A percentile compares a stretch with the other conserved stretches of the same genome.
These are phyloP conservation scores for Brachionus angularis DNA, from an alignment of 1,140 invertebrate genomes.

Conservation along the genomic window DNA sequence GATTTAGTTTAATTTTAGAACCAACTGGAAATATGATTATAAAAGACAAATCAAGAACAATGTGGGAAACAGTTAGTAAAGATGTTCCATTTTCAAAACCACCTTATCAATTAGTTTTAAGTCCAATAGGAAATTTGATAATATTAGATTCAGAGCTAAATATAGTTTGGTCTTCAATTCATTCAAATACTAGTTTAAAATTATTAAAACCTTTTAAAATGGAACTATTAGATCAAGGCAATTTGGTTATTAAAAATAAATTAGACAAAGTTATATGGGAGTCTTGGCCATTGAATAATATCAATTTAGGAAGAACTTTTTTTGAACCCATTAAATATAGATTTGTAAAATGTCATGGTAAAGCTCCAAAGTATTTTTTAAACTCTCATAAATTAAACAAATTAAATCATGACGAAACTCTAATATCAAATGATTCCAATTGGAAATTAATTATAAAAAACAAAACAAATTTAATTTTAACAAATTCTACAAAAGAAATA, in stretches of 20 bases:
- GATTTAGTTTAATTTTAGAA: neutral
- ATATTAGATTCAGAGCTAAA: neutral
- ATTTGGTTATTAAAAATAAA: neutral
- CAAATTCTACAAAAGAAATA: too few relatives aligned
- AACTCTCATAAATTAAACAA: too few relatives aligned
- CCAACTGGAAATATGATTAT: neutral
- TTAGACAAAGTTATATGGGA: neutral
- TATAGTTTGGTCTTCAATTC: neutral
- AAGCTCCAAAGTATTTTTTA: too few relatives aligned
- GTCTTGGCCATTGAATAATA: neutral
- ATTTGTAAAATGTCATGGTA: too few relatives aligned
- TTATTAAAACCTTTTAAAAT: neutral
- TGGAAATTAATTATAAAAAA: too few relatives aligned
- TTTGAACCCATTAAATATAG: too few relatives aligned
- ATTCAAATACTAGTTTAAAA: neutral
- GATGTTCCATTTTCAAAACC: neutral
- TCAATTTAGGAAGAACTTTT: too few relatives aligned
- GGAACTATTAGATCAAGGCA: neutral
- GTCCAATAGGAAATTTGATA: neutral
- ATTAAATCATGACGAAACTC: too few relatives aligned
- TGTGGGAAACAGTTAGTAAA: neutral
- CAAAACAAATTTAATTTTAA: too few relatives aligned
- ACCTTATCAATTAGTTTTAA: neutral
- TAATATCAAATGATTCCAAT: too few relatives aligned
- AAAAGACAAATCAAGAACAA: neutral